Evolutionary conservation across 1,140 invertebrate genomes (phyloP).

Genomic region (Magallana angulata): DNA sequence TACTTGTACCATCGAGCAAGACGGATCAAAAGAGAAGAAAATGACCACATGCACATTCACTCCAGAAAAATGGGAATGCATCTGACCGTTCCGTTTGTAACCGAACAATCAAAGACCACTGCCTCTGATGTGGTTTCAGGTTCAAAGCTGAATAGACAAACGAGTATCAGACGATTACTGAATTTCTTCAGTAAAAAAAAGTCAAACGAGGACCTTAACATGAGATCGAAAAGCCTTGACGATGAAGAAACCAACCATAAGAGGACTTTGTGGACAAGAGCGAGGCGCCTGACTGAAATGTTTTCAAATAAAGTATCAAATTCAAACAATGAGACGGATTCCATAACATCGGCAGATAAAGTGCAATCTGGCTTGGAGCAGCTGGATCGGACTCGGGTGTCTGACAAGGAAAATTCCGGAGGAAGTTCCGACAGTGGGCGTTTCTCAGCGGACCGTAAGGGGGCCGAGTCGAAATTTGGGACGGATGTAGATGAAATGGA

Average conservation of each 20-base stretch:
- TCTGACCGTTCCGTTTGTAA: neutral
- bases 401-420: neutral
- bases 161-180: neutral
- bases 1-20: neutral
- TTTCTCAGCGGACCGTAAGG: neutral
- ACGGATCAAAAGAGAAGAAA: neutral
- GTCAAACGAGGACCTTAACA: too few species aligned
- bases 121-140: neutral
- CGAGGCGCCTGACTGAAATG: neutral
- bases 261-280: neutral
- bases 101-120: neutral
- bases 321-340: neutral
- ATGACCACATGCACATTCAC: neutral
- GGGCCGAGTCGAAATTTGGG: neutral
- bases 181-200: constrained; percentile 6
- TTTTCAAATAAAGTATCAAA: constrained; percentile 14
- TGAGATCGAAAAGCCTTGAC: neutral
- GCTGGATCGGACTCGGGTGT: neutral
- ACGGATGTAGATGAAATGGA: neutral
- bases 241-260: neutral
- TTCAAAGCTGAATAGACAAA: neutral
- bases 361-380: neutral
- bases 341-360: neutral
- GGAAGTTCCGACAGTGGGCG: neutral
- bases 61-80: neutral